Percentiles rank a stretch among this genome's conserved stretches.
Conservation (phyloP, 1,140 invertebrate genomes). For the Drosophila virilis region DNA sequence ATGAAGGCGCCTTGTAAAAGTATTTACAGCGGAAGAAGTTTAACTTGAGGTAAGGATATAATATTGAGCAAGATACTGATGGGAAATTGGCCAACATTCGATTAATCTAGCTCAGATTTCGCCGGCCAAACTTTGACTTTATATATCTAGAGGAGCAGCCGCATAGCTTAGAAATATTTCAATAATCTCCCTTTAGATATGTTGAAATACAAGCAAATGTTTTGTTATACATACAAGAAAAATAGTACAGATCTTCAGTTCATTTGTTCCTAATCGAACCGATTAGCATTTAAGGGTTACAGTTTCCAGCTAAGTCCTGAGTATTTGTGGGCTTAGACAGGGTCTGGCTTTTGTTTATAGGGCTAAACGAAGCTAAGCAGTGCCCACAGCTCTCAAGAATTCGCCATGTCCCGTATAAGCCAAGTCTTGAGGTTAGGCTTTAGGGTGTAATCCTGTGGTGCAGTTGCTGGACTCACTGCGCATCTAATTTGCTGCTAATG, state of each 20-base stretch:
- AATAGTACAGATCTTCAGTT: background rate
- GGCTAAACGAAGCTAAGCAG: slow-evolving; percentile 9
- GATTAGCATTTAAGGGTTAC: slow-evolving; percentile 1
- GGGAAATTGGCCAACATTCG: background rate
- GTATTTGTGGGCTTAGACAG: slow-evolving; percentile 1
- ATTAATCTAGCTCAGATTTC: no score
- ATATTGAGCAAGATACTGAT: background rate
- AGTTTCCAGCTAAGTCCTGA: slow-evolving; percentile 3
- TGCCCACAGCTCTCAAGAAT: slow-evolving; percentile 5
- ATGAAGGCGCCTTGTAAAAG: background rate
- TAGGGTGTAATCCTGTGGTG: slow-evolving; percentile 28
- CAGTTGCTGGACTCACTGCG: slow-evolving; percentile 27
- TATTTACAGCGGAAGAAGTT: background rate
- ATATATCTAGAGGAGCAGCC: no score
- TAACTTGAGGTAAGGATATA: no score
- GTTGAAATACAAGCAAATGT: no score
- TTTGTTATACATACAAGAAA: no score
- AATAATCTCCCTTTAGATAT: no score
- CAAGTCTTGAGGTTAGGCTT: slow-evolving; percentile 29
- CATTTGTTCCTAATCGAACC: slow-evolving; percentile 27
- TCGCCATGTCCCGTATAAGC: background rate
- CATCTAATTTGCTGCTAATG: slow-evolving; percentile 75
- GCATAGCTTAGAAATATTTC: no score
- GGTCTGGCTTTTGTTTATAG: background rate
- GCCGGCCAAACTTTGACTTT: no score